A percentile compares a stretch with the other conserved stretches of the same genome.
Conservation (phyloP, 2,797 vertebrate species). For the Pteropus rufus region DNA sequence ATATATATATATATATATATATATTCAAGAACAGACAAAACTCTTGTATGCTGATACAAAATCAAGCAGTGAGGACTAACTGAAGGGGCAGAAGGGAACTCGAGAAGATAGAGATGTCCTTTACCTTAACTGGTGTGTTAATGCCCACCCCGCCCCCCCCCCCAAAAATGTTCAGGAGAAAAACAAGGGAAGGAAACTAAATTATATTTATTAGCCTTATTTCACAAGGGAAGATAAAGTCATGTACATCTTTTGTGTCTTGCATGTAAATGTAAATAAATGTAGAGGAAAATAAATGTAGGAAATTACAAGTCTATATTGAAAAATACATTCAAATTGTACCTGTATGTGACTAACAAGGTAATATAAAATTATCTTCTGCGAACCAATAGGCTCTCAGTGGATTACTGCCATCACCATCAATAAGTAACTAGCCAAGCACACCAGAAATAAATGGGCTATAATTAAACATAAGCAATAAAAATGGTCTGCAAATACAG, state of each 20-base stretch:
- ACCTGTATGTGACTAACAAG: constrained; percentile 75
- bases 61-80: background rate
- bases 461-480: constrained; percentile 75
- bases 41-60: background rate
- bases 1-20: too few species aligned
- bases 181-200: background rate
- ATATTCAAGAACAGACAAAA: background rate
- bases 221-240: constrained; percentile 47
- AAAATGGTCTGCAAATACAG: constrained; percentile 68
- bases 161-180: background rate
- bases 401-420: constrained; percentile 63
- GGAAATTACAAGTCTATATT: constrained; percentile 37
- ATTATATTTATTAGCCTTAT: constrained; percentile 30
- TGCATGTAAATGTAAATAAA: constrained; percentile 46
- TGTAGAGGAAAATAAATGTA: constrained; percentile 42
- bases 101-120: background rate
- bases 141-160: fast-evolving
- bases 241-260: constrained; percentile 25
- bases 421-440: constrained; percentile 74
- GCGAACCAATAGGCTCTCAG: constrained; percentile 69
- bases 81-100: too few species aligned
- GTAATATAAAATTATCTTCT: constrained; percentile 77
- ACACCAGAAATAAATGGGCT: constrained; percentile 69
- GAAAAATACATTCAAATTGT: constrained; percentile 58
- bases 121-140: background rate